phyloP scores from a whole-genome alignment of 2,888 invertebrate genomes.

The Marasmarcha lunaedactyla region DNA sequence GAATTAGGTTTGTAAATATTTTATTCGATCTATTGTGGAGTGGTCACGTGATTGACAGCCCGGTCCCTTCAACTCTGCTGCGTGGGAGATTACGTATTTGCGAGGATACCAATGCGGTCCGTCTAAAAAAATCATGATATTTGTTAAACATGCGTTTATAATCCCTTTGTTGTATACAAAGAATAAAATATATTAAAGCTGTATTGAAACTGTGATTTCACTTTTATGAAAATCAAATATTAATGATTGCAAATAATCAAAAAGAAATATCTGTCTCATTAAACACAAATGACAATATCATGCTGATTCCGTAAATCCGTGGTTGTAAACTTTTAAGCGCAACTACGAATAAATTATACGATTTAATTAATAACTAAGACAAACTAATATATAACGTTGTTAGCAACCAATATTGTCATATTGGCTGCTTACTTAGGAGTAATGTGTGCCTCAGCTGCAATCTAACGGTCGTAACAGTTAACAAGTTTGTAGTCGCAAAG shows the following conservation, averaged over 20 bases:
- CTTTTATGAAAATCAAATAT: no score
- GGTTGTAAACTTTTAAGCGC: no score
- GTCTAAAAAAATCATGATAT: no score
- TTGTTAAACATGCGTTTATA: no score
- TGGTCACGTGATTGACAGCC: conserved; percentile 53
- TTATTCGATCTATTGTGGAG: conserved; percentile 50
- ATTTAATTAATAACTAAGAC: conserved; percentile 12
- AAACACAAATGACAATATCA: no score
- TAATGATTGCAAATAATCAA: no score
- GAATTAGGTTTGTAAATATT: conserved; percentile 64
- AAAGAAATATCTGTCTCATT: no score
- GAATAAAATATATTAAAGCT: no score
- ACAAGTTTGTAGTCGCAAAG: conserved; percentile 54
- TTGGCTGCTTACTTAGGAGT: conserved; percentile 26
- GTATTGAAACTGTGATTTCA: no score
- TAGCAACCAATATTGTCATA: conserved; percentile 23
- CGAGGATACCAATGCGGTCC: background rate
- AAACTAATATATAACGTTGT: conserved; percentile 15
- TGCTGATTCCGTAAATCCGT: no score
- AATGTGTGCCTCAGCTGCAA: conserved; percentile 33
- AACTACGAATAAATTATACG: no score
- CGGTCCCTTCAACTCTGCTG: conserved; percentile 29
- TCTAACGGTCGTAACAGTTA: conserved; percentile 30
- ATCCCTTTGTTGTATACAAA: no score
- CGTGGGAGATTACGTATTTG: background rate